phyloP scores from a whole-genome alignment of 2,888 invertebrate species.

The Drosophila picticornis region DNA sequence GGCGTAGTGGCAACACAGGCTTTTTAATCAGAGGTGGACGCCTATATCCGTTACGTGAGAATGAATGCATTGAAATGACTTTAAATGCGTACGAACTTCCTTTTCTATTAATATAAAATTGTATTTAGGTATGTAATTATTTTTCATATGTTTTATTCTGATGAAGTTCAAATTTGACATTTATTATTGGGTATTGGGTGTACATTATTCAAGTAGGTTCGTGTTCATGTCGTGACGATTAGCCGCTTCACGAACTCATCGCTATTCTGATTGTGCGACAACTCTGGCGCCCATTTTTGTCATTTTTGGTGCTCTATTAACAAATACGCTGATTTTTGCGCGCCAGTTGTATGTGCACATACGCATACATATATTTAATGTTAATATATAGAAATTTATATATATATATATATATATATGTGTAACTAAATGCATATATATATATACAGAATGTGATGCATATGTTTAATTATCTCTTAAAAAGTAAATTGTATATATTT shows the following conservation, averaged over 20 bases:
- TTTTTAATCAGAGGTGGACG: constrained; percentile 37
- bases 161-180: background rate
- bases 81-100: background rate
- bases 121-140: background rate
- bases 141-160: background rate
- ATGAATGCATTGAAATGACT: constrained; percentile 10
- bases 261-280: constrained; percentile 51
- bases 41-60: constrained; percentile 11
- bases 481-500: background rate
- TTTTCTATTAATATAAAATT: background rate
- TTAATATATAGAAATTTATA: constrained; percentile 49
- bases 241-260: constrained; percentile 30
- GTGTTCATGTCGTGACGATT: constrained; percentile 17
- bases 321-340: constrained; percentile 66
- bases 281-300: constrained; percentile 75
- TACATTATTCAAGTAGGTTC: background rate
- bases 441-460: constrained; percentile 9
- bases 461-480: constrained; percentile 13
- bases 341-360: constrained; percentile 58
- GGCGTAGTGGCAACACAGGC: constrained; percentile 41
- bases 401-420: constrained; percentile 52
- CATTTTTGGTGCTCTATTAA: constrained; percentile 64
- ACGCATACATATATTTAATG: constrained; percentile 40
- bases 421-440: constrained; percentile 31
- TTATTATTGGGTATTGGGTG: background rate